phyloP scores from a whole-genome alignment of 1,140 invertebrate species.

The Drosophila bipectinata region DNA sequence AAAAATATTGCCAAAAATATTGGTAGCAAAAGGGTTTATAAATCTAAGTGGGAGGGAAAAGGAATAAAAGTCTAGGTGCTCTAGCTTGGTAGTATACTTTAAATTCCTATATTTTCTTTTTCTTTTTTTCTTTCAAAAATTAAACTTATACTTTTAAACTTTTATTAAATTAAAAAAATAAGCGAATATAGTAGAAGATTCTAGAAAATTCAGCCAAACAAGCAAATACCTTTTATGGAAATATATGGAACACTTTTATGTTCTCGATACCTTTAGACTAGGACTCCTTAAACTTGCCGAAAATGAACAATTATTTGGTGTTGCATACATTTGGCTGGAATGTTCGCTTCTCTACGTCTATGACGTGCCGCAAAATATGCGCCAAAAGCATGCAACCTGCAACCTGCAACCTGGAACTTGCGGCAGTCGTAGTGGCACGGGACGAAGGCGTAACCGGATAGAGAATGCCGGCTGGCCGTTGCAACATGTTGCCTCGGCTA shows the following conservation, averaged over 20 bases:
- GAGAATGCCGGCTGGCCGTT: constrained; percentile 30
- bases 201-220: too few species aligned
- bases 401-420: constrained; percentile 19
- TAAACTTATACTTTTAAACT: not conserved
- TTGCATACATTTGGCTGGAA: constrained; percentile 6
- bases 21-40: too few species aligned
- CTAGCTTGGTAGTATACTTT: too few species aligned
- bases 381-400: constrained; percentile 69
- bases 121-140: not conserved
- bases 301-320: not conserved
- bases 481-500: constrained; percentile 73
- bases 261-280: too few species aligned
- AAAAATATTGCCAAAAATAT: too few species aligned
- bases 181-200: too few species aligned
- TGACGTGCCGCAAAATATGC: constrained; percentile 69
- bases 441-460: not conserved
- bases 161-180: not conserved
- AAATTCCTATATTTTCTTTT: too few species aligned
- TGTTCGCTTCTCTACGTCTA: constrained; percentile 46
- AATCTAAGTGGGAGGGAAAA: too few species aligned
- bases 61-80: too few species aligned
- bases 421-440: not conserved
- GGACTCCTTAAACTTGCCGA: not conserved
- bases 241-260: too few species aligned
- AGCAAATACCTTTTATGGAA: too few species aligned